phyloP scores from a whole-genome alignment of 1,140 invertebrate genomes.

The Drosophila parvula region DNA sequence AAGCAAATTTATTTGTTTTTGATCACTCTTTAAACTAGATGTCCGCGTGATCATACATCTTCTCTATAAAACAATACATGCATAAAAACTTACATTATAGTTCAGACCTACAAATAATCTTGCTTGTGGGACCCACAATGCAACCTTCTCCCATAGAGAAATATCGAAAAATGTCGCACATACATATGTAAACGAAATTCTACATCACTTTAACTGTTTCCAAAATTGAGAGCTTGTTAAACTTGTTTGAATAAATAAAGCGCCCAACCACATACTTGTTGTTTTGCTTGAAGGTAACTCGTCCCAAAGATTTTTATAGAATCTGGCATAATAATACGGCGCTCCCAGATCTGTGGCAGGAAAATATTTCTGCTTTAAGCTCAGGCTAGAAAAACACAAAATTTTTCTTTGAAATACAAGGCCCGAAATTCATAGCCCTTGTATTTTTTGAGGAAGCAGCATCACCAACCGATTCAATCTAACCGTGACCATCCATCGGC shows the following conservation, averaged over 20 bases:
- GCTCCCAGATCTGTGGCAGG: too few relatives aligned
- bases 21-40: constrained; percentile 8
- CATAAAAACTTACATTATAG: constrained; percentile 36
- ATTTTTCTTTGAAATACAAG: too few relatives aligned
- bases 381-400: too few relatives aligned
- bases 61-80: constrained; percentile 31
- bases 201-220: constrained; percentile 47
- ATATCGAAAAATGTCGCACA: constrained; percentile 20
- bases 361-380: too few relatives aligned
- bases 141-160: constrained; percentile 34
- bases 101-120: constrained; percentile 16
- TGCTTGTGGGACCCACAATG: constrained; percentile 5
- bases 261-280: constrained; percentile 15
- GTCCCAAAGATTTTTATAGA: too few relatives aligned
- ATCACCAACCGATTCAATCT: too few relatives aligned
- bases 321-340: too few relatives aligned
- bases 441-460: too few relatives aligned
- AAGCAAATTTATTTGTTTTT: constrained; percentile 21
- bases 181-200: constrained; percentile 41
- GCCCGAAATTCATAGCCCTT: too few relatives aligned
- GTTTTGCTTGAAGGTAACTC: constrained; percentile 4
- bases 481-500: too few relatives aligned
- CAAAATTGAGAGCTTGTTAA: constrained; percentile 39
- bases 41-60: constrained; percentile 24
- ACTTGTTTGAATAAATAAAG: constrained; percentile 53